Base-by-base conservation (phyloP, 2,113 vertebrate genomes). In the Furnarius figulus region DNA sequence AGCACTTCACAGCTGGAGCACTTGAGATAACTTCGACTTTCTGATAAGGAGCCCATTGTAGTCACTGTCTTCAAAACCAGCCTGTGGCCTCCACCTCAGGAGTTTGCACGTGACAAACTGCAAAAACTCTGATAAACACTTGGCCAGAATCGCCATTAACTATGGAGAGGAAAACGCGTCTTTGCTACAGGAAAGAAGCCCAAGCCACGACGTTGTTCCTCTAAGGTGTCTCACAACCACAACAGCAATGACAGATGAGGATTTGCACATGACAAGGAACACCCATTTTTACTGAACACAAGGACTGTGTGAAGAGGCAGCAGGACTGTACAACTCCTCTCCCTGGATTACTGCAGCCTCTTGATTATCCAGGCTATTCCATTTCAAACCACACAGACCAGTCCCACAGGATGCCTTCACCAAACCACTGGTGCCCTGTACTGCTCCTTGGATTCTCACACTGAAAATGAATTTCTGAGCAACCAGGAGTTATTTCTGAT, bases 161-260 rank as follows among this genome's bases (percentile, higher is more conserved):
- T 39, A 40, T 25, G 72, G 27, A 70, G 6, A 39, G n/a, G 39
- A 46, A 58, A 44, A 66, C 1, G 27, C 18, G 31, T 85, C 78
- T 79, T 39, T 6, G 4, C 55, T 90, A 23, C 85, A 17, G 50
- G 53, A 35, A 82, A 77, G 78, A 37, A 37, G 35, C 17, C 28
- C 13, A 56, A 62, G 47, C 24, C 40, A 52, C 3, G 10, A 11
- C 0, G 2, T 35, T 75, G 5, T 2, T 77, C 40, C n/a, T 30
- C 61, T 40, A 58, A 25, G 73, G 46, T 22, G 55, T 53, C 50
- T 83, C 68, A 71, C 59, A 74, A 17, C 21, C 21, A 14, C 18
- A 37, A 25, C 0, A 3, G 84, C 33, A 68, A 55, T 6, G 17
- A 59, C 28, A 47, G 15, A 23, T 3, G 13, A 68, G 22, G 44